Base-by-base conservation (phyloP, 2,797 vertebrate genomes). In the Pteronotus mesoamericanus region DNA sequence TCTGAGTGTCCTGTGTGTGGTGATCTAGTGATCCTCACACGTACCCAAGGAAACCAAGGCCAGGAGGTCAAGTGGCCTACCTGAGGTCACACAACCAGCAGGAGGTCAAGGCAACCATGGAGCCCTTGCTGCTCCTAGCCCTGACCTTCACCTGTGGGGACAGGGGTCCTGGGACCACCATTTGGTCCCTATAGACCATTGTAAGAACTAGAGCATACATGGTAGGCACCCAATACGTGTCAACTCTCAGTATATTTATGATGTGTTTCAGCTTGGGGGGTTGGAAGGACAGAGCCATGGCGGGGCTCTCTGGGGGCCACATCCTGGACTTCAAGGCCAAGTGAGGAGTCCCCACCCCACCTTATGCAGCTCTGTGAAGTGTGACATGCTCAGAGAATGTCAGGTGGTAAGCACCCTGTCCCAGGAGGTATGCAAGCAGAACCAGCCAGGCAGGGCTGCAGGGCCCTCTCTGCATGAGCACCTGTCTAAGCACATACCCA, bases 401-500 rank as follows among this genome's bases (percentile, higher is more conserved):
- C 26, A 32, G 48, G 57, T 19, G 19, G 12, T 42, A 11, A 82
- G 39, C 12, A 3, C 51, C 66, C 89, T 19, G 5, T 6, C 37
- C 83, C 1, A 2, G 42, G 71, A 5, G 15, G 19, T 9, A 3
- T 1, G 9, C 9, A 32, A 89, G 46, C 44, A 79, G 26, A 39
- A 11, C 2, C 26, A n/a, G 48, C 18, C 16, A 11, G 7, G n/a
- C 1, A 2, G 48, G 32, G 48, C 39, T 3, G 42, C 48, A 39
- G 14, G 88, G 34, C 42, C 61, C 51, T 32, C 42, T 55, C 61
- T 1, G 64, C 5, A 4, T 32, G 6, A 5, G 34, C 7, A 34
- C 22, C 18, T 0, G 22, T 72, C n/a, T 2, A 15, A 78, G 26
- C 68, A 98, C 99, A 32, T 97, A 99, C 99, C 99, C 7, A 99